Base-by-base conservation (phyloP, 2,888 invertebrate species). In the Furcula furcula region DNA sequence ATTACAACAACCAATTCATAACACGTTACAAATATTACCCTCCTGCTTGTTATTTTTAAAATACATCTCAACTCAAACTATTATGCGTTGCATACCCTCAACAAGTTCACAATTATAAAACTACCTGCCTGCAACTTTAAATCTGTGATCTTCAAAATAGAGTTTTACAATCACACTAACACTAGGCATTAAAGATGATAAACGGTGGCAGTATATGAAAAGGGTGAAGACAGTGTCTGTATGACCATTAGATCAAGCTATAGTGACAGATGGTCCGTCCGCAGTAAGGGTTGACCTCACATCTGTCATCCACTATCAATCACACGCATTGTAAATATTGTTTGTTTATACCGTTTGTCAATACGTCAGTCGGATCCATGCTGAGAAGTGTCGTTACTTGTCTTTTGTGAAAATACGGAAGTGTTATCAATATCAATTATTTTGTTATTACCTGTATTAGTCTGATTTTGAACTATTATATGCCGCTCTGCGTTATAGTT, bases 221-320 rank as follows among this genome's bases (percentile, higher is more conserved):
- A 47, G 57, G 49, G 48, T 41, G 42, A 29, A 36, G 35, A 37
- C 33, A 38, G 34, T 26, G 38, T 52, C 54, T 58, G 53, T 55
- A 48, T 80, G 76, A 76, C 76, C 78, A 71, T 60, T 56, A 46
- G 55, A 55, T 46, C 55, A 55, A 51, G 45, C 55, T 34, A 49
- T 36, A 33, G 50, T 63, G 81, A 81, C 86, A 86, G 85, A 87
- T 86, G 85, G 76, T 51, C 64, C 59, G 36, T 50, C 52, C 40
- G 38, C 55, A 40, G 57, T 60, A 82, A 83, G 86, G 84, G 86
- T 83, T 85, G 71, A 65, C 64, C 58, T 65, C 59, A 61, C 83
- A 86, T 85, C 85, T 86, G 86, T 78, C 78, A 65, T 44, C 53
- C 61, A 78, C 78, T 70, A 87, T 87, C 84, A 79, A 87, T 87